These are phyloP conservation scores for Biston betularia DNA, from an alignment of 2,888 invertebrate genomes.

Conservation along the genomic window DNA sequence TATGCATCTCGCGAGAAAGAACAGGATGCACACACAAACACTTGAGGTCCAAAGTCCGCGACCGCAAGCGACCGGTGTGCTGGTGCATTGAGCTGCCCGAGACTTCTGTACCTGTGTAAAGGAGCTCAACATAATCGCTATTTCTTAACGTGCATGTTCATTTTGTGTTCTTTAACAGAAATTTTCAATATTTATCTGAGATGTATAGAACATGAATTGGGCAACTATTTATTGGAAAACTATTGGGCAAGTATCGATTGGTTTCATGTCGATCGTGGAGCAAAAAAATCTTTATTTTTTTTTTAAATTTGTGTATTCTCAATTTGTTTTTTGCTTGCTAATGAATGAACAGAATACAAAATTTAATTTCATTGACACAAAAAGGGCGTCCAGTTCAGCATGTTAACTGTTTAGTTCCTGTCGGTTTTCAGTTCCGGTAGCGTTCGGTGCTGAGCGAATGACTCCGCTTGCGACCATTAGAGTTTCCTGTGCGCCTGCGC, in stretches of 20 bases:
- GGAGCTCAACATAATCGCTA: slow-evolving; percentile 7
- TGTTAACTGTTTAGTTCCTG: slow-evolving; percentile 77
- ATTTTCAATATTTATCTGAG: not conserved
- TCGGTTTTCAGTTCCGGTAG: slow-evolving; percentile 75
- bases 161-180: not conserved
- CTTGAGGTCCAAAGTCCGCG: slow-evolving; percentile 75
- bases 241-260: too few species aligned
- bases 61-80: slow-evolving; percentile 57
- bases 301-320: not conserved
- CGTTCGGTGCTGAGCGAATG: slow-evolving; percentile 48
- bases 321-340: not conserved
- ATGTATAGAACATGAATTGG: too few species aligned
- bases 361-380: slow-evolving; percentile 8
- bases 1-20: slow-evolving; percentile 55
- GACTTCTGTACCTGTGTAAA: slow-evolving; percentile 21
- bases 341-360: slow-evolving; percentile 1
- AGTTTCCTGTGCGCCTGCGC: slow-evolving; percentile 72
- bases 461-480: slow-evolving; percentile 68
- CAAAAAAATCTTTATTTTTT: too few species aligned
- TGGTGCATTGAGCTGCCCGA: slow-evolving; percentile 46
- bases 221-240: too few species aligned
- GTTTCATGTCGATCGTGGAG: not conserved
- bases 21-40: slow-evolving; percentile 74
- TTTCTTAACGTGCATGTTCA: not conserved
- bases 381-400: slow-evolving; percentile 51